A percentile compares a stretch with the other conserved stretches of the same genome.
Conservation (phyloP, 35 echinoderm and acorn worm species). For the Ptychodera flava region DNA sequence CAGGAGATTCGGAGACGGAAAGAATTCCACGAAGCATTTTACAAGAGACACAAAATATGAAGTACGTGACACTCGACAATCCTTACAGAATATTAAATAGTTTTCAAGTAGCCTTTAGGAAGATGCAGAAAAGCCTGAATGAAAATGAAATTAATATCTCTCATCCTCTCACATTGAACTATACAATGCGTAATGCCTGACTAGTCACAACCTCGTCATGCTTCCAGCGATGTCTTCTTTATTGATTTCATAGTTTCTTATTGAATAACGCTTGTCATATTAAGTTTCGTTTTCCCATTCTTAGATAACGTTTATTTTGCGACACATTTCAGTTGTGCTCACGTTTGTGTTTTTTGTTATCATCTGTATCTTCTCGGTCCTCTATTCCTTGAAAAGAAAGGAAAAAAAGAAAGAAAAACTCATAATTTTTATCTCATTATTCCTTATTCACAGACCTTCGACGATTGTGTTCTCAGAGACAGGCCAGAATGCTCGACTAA, state of each 20-base stretch:
- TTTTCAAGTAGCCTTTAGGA: too few species aligned
- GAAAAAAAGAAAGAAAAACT: too few species aligned
- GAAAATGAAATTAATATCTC: neutral
- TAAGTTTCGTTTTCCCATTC: neutral
- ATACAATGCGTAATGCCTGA: neutral
- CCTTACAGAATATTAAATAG: too few species aligned
- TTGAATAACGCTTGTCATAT: neutral
- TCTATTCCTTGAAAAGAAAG: too few species aligned
- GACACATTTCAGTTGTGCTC: neutral
- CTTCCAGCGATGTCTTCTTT: neutral
- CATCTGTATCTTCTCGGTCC: too few species aligned
- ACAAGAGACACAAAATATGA: constrained; percentile 22
- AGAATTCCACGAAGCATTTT: constrained; percentile 11
- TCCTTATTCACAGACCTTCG: constrained; percentile 29
- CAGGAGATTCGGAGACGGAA: constrained; percentile 59
- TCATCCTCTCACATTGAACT: neutral
- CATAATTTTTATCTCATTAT: neutral
- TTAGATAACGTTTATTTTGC: neutral
- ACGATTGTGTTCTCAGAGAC: constrained; percentile 43
- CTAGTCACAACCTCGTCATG: neutral
- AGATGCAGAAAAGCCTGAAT: neutral
- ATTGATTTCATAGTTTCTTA: too few species aligned
- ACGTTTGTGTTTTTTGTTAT: neutral
- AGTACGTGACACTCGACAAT: neutral
- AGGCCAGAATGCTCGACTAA: constrained; percentile 34